Evolutionary conservation across 2,888 invertebrate species (phyloP), one percentile per base, ranked within the genome.

Genomic region (Rosalia funebris): DNA sequence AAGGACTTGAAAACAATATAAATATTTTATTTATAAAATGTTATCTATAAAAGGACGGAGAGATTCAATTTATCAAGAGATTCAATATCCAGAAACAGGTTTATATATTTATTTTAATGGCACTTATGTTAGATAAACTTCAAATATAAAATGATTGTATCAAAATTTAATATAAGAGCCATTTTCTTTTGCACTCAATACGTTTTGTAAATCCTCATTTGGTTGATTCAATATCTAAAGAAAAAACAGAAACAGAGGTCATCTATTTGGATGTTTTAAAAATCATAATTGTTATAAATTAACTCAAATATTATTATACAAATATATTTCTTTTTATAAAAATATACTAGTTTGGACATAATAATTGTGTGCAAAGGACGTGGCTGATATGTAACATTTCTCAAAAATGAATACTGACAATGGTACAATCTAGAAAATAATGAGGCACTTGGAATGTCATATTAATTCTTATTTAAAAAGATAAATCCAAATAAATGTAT

Each of bases 1-100:
- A n/a, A n/a, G n/a, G n/a, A n/a, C n/a, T 47, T 61, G 46, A 57
- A 61, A 62, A 62, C 62, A 62, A 58, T 47, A 62, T 62, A 62
- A 62, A 62, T 57, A 62, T 39, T 58, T 58, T 62, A 62, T 62
- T 62, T 10, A 52, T 37, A 52, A 47, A 39, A 42, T 42, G n/a
- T 17, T 34, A 39, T 57, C 25, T 25, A 25, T 7, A 5, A 55
- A 36, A 62, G 62, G 62, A 62, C 62, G 62, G 62, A 62, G 55
- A 58, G 50, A 62, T 46, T 34, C 47, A 25, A 60, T 50, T 50
- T 41, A 52, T 31, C 37, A 41, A 42, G 45, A 53, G 57, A 45
- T 50, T 58, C 20, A 45, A 41, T 19, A 37, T 36, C 17, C 31
- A 20, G 7, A 25, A 25, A 25, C 7, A 42, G 11, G 9, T 42